Base-by-base conservation (phyloP, 2,113 vertebrate genomes). In the Stigmatopora nigra region DNA sequence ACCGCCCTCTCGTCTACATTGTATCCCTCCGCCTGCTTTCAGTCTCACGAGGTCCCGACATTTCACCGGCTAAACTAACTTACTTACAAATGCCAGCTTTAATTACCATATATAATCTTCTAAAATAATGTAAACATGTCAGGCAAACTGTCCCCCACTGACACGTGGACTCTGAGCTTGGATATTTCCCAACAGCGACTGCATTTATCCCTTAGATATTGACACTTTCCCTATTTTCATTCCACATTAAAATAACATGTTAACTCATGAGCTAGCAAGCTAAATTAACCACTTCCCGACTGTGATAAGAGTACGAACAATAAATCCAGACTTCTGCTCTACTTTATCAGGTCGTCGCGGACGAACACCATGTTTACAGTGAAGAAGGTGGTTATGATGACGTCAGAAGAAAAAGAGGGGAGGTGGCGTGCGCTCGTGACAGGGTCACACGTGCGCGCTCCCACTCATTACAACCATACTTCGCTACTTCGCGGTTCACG, bases 361-460 rank as follows among this genome's bases (percentile, higher is more conserved):
- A 88, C 53, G 87, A 75, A 89, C 80, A 90, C 79, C 11, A 52
- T 89, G 82, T 90, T 92, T 90, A 89, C 90, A 77, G 75, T 83
- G 68, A 70, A 75, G 72, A 63, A 56, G 53, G 53, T 22, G 22
- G 46, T 68, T 69, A 59, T 56, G 62, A 61, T 71, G 77, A 83
- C 79, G 73, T 69, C 75, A 61, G 68, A 57, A 65, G 72, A 79
- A 82, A 72, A 67, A 61, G 75, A 65, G 63, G 48, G 36, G 44
- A 7, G 71, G 58, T 14, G 12, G 59, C 41, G 59, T 61, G 59
- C n/a, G 72, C 70, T 64, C 35, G 75, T 61, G 65, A 55, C 69
- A n/a, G 20, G 7, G 10, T 9, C 19, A 36, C 65, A 73, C 70
- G 19, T 67, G 67, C 5, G 6, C 61, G 9, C 38, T 19, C 20